A percentile compares a stretch with the other conserved stretches of the same genome.
These are phyloP conservation scores for Bubo blakistoni DNA, from an alignment of 2,113 vertebrate species.

Conservation along the genomic window DNA sequence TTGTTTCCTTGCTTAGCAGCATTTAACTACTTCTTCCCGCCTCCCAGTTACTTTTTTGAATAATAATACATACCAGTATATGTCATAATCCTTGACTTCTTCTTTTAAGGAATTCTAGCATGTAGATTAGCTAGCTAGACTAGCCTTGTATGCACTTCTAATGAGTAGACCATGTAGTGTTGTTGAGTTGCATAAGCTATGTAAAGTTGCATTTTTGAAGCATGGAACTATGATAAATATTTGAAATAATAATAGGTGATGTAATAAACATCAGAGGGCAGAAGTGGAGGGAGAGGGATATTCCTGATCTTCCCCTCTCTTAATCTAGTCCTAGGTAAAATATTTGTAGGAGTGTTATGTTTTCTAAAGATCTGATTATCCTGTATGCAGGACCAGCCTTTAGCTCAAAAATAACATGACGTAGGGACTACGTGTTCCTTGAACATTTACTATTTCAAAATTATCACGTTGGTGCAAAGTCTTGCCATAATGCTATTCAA, in stretches of 20 bases:
- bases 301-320: background rate
- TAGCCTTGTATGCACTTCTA: accelerated
- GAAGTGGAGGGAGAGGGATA: background rate
- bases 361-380: background rate
- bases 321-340: background rate
- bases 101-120: background rate
- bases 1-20: background rate
- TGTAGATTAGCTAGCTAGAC: background rate
- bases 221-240: background rate
- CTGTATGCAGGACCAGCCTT: background rate
- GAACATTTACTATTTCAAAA: background rate
- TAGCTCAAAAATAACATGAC: background rate
- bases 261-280: background rate
- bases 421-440: background rate
- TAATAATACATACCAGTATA: background rate
- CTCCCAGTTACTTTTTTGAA: background rate
- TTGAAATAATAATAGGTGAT: background rate
- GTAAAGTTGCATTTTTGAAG: background rate
- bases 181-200: background rate
- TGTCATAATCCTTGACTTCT: background rate
- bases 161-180: too few relatives aligned
- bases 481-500: background rate
- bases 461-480: background rate
- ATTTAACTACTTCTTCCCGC: background rate
- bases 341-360: background rate